Percentiles rank a stretch among this genome's conserved stretches.
phyloP scores from a whole-genome alignment of 64 coral and sea anemone genomes.

The Astreopora myriophthalma region DNA sequence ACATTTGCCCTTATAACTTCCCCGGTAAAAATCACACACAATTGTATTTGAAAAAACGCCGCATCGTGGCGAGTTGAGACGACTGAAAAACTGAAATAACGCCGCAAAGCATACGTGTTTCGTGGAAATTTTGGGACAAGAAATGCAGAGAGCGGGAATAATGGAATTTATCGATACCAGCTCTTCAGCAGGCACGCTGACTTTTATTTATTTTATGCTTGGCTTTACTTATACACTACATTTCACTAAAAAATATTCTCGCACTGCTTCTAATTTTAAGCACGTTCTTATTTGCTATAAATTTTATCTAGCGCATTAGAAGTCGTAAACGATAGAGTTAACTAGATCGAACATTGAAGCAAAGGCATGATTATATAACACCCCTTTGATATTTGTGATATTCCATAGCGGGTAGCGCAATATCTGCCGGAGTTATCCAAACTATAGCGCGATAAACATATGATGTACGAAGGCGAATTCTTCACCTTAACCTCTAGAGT shows the following conservation, averaged over 20 bases:
- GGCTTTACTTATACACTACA: not conserved
- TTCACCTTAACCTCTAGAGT: not conserved
- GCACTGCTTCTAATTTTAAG: not conserved
- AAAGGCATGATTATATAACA: not conserved
- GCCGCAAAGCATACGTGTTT: not conserved
- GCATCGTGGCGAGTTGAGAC: constrained; percentile 7
- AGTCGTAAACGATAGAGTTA: not conserved
- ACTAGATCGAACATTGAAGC: not conserved
- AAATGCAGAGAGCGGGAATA: constrained; percentile 4
- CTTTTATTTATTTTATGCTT: constrained; percentile 13
- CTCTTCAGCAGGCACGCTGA: constrained; percentile 28
- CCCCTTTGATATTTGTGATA: not conserved
- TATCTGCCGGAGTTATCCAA: not conserved
- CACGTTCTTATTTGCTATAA: not conserved
- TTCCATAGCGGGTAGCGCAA: not conserved
- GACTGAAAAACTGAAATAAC: not conserved
- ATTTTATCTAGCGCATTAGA: not conserved
- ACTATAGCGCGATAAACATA: not conserved
- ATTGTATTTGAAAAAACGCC: constrained; percentile 2
- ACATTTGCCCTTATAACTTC: constrained; percentile 53
- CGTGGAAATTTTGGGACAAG: not conserved
- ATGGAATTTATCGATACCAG: constrained; percentile 28
- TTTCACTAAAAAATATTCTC: not conserved
- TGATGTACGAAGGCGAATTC: not conserved
- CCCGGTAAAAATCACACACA: constrained; percentile 20